These are phyloP conservation scores for Gibbula magus DNA, from an alignment of 2,888 invertebrate genomes.

Conservation along the genomic window DNA sequence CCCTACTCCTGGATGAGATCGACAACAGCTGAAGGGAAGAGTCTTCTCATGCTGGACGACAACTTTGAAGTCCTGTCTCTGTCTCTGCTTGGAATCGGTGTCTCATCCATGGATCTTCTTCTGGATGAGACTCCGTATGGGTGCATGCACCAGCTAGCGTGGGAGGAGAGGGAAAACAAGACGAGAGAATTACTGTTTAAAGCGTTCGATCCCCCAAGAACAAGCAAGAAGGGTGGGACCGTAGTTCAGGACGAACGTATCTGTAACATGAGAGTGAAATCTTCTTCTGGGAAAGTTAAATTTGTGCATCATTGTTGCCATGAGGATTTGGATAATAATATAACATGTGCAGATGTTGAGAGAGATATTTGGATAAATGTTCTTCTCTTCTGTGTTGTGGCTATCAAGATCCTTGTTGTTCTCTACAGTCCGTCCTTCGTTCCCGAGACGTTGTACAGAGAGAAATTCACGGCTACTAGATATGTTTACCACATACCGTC, in stretches of 20 bases:
- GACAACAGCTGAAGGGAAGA: conserved; percentile 37
- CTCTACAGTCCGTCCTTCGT: conserved; percentile 59
- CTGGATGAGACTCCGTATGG: conserved; percentile 50
- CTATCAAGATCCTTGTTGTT: conserved; percentile 55
- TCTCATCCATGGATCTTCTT: conserved; percentile 47
- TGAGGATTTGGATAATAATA: conserved; percentile 6
- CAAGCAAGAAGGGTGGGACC: conserved; percentile 30
- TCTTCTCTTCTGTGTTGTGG: conserved; percentile 48
- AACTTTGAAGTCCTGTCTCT: conserved; percentile 64
- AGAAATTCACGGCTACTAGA: conserved; percentile 21
- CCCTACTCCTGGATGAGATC: conserved; percentile 2
- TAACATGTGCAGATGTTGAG: conserved; percentile 39
- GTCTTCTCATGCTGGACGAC: conserved; percentile 59
- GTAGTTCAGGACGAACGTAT: conserved; percentile 45
- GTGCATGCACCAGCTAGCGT: conserved; percentile 50
- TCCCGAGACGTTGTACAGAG: conserved; percentile 52
- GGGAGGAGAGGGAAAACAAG: conserved; percentile 31
- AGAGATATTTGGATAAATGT: conserved; percentile 52
- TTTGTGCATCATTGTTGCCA: conserved; percentile 46
- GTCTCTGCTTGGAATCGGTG: conserved; percentile 56
- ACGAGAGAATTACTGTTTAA: conserved; percentile 52
- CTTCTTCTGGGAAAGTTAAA: conserved; percentile 21
- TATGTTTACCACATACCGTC: conserved; percentile 23
- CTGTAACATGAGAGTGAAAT: conserved; percentile 47
- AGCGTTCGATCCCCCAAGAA: conserved; percentile 42